phyloP scores from a whole-genome alignment of 2,888 invertebrate species.

The Leucophenga montana region DNA sequence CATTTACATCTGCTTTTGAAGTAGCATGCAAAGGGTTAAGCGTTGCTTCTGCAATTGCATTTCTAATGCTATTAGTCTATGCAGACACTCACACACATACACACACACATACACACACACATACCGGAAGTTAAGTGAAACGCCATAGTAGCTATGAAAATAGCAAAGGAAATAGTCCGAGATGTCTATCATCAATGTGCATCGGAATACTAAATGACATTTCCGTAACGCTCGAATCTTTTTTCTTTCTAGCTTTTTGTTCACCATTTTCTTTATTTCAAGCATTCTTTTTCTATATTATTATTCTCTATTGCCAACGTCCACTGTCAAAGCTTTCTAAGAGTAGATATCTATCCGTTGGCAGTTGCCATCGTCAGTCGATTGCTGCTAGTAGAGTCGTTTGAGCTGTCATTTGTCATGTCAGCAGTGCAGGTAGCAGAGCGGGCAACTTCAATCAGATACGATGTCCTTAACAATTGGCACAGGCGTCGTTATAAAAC shows the following conservation, averaged over 20 bases:
- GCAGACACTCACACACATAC: not conserved
- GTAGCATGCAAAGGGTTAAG: constrained; percentile 1
- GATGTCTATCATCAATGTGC: not conserved
- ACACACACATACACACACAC: not conserved
- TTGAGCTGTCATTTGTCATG: too few species aligned
- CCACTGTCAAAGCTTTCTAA: too few species aligned
- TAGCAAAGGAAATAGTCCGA: not conserved
- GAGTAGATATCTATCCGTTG: too few species aligned
- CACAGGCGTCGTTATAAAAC: constrained; percentile 56
- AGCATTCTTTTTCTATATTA: not conserved
- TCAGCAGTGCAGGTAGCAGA: too few species aligned
- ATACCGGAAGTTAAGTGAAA: not conserved
- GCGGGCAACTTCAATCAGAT: constrained; percentile 10
- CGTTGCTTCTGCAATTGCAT: constrained; percentile 1
- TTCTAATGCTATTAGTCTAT: constrained; percentile 18
- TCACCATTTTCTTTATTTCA: not conserved
- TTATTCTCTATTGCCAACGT: too few species aligned
- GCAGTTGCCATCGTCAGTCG: too few species aligned
- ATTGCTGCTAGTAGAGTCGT: too few species aligned
- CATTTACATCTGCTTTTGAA: constrained; percentile 47
- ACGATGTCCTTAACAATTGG: constrained; percentile 44
- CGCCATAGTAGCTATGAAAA: not conserved
- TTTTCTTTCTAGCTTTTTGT: not conserved
- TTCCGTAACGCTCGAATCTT: constrained; percentile 17
- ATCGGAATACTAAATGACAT: constrained; percentile 21